Evolutionary conservation across 2,113 vertebrate species (phyloP), one percentile per base, ranked within the genome.

Genomic region (Trichomycterus rosablanca): DNA sequence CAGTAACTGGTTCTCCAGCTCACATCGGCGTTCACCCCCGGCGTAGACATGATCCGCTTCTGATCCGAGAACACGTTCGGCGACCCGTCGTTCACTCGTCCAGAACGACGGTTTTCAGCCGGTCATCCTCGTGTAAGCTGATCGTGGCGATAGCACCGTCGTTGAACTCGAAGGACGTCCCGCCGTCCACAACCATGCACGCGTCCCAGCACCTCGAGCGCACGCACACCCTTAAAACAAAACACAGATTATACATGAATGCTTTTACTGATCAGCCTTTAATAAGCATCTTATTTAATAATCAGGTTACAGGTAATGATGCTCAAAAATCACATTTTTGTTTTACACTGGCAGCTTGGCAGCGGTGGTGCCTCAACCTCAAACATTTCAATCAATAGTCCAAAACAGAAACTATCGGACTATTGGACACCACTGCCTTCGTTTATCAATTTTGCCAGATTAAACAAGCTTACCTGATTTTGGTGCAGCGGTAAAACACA

Each of bases 131-230:
- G 12, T 86, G 83, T 40, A 93, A 89, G 76, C 79, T 71, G 82
- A 99, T 89, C 0, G 94, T 95, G 32, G 94, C 93, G 55, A 97
- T 91, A 2, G 95, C 95, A 5, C 96, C 96, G 12, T 99, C 96
- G 26, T 98, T 99, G 74, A 98, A 99, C 70, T 98, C 93, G 44
- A 98, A 98, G 3, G 94, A 98, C 2, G 91, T 96, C 67, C 95
- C 96, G 20, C 95, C 93, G 35, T 98, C 96, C 6, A 98, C 86
- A 76, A 98, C 96, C 96, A 98, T 97, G 71, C 96, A 97, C 1
- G 96, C 96, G 18, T 98, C 93, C 96, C 96, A 98, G 39, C 96
- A 98, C 4, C 95, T 89, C 0, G 95, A 97, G 12, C 93, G 92
- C 7, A 98, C 89, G 15, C 86, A 92, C 67, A 99, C 89, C 77